Evolutionary conservation across 2,797 vertebrate species (phyloP).

Genomic region (Mus spretus): DNA sequence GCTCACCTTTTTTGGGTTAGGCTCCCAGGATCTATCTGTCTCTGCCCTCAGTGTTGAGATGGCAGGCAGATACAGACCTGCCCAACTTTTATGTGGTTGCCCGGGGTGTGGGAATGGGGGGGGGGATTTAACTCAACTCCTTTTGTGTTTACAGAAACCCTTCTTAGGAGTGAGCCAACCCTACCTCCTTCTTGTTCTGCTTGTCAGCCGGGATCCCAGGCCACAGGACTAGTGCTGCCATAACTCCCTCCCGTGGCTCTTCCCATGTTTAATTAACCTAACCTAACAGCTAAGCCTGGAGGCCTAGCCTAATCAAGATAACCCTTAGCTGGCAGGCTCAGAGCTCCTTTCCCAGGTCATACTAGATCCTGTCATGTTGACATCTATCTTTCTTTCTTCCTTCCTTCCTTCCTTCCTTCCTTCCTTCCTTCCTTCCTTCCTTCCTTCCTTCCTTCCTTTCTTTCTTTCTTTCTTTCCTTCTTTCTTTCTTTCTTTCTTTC

Average conservation of each 20-base stretch:
- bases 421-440: too few species aligned
- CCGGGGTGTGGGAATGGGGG: too few species aligned
- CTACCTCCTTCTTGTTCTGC: not conserved
- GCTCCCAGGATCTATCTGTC: not conserved
- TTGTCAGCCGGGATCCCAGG: not conserved
- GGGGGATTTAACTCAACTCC: too few species aligned
- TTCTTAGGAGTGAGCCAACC: not conserved
- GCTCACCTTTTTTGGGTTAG: too few species aligned
- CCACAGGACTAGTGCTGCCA: not conserved
- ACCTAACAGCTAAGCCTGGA: not conserved
- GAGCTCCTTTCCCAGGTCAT: not conserved
- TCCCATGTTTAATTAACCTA: not conserved
- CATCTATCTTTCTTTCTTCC: too few species aligned
- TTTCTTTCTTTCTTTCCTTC: too few species aligned
- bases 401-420: too few species aligned
- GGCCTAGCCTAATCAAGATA: not conserved
- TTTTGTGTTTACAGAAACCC: not conserved
- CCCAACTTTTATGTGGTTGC: too few species aligned
- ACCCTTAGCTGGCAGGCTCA: not conserved
- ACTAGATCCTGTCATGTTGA: not conserved
- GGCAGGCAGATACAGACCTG: too few species aligned
- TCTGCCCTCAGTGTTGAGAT: too few species aligned
- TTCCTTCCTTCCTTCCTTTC: too few species aligned
- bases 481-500: too few species aligned
- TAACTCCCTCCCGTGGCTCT: not conserved